A percentile compares a stretch with the other conserved stretches of the same genome.
Evolutionary conservation across 2,113 vertebrate species (phyloP).

Genomic region (Chloropsis hardwickii): DNA sequence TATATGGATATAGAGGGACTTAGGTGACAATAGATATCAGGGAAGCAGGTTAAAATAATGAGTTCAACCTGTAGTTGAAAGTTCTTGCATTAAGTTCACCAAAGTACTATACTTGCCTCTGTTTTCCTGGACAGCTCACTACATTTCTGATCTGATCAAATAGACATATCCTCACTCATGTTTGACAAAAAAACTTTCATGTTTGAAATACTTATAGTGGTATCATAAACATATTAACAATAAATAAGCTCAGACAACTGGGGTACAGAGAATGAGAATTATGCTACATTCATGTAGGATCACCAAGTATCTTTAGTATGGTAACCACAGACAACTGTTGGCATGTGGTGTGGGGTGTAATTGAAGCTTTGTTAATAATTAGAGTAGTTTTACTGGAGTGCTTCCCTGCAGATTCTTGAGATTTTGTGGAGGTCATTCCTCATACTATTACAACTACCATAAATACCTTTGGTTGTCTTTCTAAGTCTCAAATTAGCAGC

Average conservation of each 20-base stretch:
- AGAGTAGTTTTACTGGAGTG: not conserved
- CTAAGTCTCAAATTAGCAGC: conserved; percentile 43
- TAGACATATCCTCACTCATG: not conserved
- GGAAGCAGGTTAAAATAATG: not conserved
- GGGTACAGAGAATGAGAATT: not conserved
- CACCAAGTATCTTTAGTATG: not conserved
- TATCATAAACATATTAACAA: not conserved
- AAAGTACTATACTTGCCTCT: not conserved
- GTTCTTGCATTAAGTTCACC: not conserved
- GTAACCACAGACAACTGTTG: conserved; percentile 19
- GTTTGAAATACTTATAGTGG: not conserved
- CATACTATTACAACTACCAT: conserved; percentile 4
- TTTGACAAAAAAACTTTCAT: not conserved
- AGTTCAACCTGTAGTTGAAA: not conserved
- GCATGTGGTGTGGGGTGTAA: not conserved
- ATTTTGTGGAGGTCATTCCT: conserved; percentile 23
- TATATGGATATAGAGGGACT: not conserved
- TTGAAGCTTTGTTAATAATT: conserved; percentile 35
- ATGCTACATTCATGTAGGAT: not conserved
- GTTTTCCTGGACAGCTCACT: not conserved
- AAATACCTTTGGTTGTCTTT: conserved; percentile 37
- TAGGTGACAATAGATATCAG: not conserved
- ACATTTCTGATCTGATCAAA: not conserved
- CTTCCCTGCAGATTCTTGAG: conserved; percentile 37
- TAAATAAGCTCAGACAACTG: not conserved